A percentile compares a stretch with the other conserved stretches of the same genome.
Conservation (phyloP, 2,797 vertebrate species). For the Eospalax fontanierii region DNA sequence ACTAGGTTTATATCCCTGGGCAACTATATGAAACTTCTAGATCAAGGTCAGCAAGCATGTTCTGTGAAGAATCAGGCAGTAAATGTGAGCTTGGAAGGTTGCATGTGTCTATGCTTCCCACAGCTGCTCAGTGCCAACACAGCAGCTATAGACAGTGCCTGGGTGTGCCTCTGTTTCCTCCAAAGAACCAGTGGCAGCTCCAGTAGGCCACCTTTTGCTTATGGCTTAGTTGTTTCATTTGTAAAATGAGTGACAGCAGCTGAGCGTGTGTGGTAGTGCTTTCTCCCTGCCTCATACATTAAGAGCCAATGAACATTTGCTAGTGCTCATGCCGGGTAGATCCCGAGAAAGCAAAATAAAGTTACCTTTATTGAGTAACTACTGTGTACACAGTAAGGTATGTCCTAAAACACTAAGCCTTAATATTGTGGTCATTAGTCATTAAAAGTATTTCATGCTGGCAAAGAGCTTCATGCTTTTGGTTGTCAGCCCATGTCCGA, state of each 20-base stretch:
- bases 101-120: background rate
- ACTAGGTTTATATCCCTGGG: background rate
- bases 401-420: background rate
- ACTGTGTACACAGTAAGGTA: background rate
- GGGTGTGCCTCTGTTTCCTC: background rate
- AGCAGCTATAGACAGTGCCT: background rate
- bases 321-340: background rate
- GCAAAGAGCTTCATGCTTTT: constrained; percentile 2
- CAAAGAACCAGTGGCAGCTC: background rate
- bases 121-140: background rate
- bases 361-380: background rate
- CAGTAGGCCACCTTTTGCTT: background rate
- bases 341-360: background rate
- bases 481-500: constrained; percentile 9
- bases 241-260: background rate
- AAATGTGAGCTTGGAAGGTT: background rate
- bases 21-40: background rate
- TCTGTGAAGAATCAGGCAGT: background rate
- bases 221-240: background rate
- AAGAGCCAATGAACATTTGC: background rate
- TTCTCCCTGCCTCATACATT: background rate
- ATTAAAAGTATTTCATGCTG: background rate
- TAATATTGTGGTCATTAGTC: background rate
- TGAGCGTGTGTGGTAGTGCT: background rate
- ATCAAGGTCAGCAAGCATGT: background rate